Percentiles rank a stretch among this genome's conserved stretches.
Evolutionary conservation across 2,888 invertebrate species (phyloP).

Genomic region (Synanthedon tipuliformis): DNA sequence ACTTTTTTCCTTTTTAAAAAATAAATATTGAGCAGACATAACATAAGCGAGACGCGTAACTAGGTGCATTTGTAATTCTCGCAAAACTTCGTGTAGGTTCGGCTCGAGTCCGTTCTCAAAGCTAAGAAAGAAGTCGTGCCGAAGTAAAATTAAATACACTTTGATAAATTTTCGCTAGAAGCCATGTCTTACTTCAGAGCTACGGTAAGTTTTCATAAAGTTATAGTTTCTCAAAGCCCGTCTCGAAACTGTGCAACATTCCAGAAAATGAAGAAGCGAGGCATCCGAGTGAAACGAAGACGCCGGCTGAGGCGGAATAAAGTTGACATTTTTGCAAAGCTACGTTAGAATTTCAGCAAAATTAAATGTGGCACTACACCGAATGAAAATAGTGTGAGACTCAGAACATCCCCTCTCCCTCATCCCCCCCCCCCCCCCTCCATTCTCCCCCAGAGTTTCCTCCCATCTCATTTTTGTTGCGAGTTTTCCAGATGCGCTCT

Average conservation of each 20-base stretch:
- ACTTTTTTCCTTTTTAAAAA: too few relatives aligned
- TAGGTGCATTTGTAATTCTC: background rate
- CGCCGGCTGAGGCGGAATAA: slow-evolving; percentile 64
- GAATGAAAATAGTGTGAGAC: slow-evolving; percentile 62
- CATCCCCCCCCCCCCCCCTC: slow-evolving; percentile 1
- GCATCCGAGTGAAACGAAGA: slow-evolving; percentile 58
- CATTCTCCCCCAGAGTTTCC: slow-evolving; percentile 8
- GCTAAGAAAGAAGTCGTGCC: slow-evolving; percentile 44
- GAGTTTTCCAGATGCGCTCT: slow-evolving; percentile 18
- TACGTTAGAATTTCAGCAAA: slow-evolving; percentile 68
- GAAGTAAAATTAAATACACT: slow-evolving; percentile 67
- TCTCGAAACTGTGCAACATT: slow-evolving; percentile 61
- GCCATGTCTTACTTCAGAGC: slow-evolving; percentile 59
- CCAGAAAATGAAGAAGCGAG: slow-evolving; percentile 64
- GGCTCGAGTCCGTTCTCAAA: slow-evolving; percentile 6
- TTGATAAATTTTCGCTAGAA: slow-evolving; percentile 63
- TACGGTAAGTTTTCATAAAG: slow-evolving; percentile 64
- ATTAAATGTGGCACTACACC: slow-evolving; percentile 69
- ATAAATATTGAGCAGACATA: too few relatives aligned
- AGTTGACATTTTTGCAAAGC: slow-evolving; percentile 71
- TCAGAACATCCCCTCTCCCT: slow-evolving; percentile 8
- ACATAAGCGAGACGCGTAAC: too few relatives aligned
- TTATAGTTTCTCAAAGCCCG: slow-evolving; percentile 68
- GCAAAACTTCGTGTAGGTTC: background rate
- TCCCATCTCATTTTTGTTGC: slow-evolving; percentile 36